Evolutionary conservation across 1,140 invertebrate species (phyloP).

Genomic region (Hyposmocoma kahamanoa): DNA sequence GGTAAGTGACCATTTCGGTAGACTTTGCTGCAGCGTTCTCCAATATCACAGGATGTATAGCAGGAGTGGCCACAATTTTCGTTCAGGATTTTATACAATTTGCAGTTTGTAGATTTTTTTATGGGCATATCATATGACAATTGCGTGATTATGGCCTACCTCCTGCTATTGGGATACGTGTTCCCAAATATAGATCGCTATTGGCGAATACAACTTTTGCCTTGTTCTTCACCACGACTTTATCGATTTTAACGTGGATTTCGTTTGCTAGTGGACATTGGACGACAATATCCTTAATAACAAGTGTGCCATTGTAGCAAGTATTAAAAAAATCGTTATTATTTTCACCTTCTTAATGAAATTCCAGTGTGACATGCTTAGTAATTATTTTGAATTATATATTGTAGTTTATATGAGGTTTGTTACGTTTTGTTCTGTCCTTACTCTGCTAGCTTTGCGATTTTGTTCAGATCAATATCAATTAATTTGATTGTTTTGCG

Average conservation of each 20-base stretch:
- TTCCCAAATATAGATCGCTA: conserved; percentile 75
- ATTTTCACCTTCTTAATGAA: too few relatives aligned
- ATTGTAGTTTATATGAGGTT: too few relatives aligned
- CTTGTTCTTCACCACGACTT: conserved; percentile 77
- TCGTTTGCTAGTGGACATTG: conserved; percentile 81
- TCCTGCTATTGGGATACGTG: conserved; percentile 78
- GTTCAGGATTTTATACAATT: conserved; percentile 76
- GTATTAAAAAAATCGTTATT: too few relatives aligned
- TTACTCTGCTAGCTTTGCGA: too few relatives aligned
- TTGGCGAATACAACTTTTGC: conserved; percentile 76
- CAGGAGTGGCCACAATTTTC: conserved; percentile 78
- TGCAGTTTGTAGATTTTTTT: conserved; percentile 75
- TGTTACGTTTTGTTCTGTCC: too few relatives aligned
- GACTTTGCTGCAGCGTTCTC: conserved; percentile 78
- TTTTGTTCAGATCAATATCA: too few relatives aligned
- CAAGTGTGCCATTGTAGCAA: conserved; percentile 64
- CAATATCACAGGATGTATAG: conserved; percentile 76
- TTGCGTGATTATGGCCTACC: conserved; percentile 82
- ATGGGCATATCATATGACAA: conserved; percentile 85
- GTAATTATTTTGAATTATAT: too few relatives aligned
- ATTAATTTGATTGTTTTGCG: too few relatives aligned
- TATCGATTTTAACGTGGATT: conserved; percentile 76
- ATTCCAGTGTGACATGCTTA: too few relatives aligned
- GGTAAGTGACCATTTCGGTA: conserved; percentile 78
- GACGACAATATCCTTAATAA: conserved; percentile 78